These are phyloP conservation scores for Anagyrus pseudococci DNA, from an alignment of 2,888 invertebrate genomes.

Conservation along the genomic window DNA sequence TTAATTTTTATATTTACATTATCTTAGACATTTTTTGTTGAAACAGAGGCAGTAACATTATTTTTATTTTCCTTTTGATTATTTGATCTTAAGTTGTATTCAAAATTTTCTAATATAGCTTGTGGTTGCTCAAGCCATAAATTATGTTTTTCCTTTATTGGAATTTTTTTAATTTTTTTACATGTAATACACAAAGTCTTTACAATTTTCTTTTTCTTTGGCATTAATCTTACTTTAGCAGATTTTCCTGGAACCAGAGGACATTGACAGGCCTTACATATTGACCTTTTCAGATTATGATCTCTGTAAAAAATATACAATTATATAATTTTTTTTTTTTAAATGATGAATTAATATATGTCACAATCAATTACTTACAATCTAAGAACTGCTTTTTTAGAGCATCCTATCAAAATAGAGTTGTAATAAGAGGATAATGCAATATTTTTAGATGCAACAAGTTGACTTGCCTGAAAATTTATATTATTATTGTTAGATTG, in stretches of 20 bases:
- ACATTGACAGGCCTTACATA: slow-evolving; percentile 68
- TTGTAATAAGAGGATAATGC: slow-evolving; percentile 66
- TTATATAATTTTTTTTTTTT: slow-evolving; percentile 3
- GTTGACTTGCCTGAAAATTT: slow-evolving; percentile 64
- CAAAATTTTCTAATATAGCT: slow-evolving; percentile 63
- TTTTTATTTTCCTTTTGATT: no score
- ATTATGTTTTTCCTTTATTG: slow-evolving; percentile 58
- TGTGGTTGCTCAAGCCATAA: slow-evolving; percentile 66
- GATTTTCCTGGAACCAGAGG: slow-evolving; percentile 65
- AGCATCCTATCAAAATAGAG: slow-evolving; percentile 65
- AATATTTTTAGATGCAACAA: slow-evolving; percentile 60
- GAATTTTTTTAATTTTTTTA: slow-evolving; percentile 56
- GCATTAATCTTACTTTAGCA: slow-evolving; percentile 64
- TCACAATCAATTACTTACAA: no score
- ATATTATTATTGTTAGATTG: no score
- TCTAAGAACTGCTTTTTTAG: slow-evolving; percentile 69
- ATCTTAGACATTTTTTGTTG: no score
- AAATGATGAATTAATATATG: slow-evolving; percentile 22
- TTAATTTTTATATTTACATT: no score
- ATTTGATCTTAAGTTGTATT: slow-evolving; percentile 59
- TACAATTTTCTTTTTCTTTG: slow-evolving; percentile 61
- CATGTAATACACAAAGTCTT: slow-evolving; percentile 64
- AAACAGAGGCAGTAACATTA: no score
- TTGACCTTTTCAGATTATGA: slow-evolving; percentile 67
- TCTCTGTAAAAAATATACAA: slow-evolving; percentile 61